phyloP scores from a whole-genome alignment of 2,113 vertebrate genomes.

The Tragelaphus buxtoni region DNA sequence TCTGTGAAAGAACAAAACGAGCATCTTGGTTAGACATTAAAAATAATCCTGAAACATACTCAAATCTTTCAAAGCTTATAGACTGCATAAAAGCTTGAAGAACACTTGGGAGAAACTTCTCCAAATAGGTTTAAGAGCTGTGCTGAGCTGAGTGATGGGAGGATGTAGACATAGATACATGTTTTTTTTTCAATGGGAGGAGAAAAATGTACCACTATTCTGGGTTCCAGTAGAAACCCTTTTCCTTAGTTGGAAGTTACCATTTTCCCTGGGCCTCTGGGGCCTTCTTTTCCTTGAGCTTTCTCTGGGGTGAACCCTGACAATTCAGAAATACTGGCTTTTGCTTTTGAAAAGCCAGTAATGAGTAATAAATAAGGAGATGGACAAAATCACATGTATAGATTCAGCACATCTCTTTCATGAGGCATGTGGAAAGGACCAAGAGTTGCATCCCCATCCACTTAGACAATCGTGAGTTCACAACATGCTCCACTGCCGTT shows the following conservation, averaged over 20 bases:
- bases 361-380: neutral
- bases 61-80: neutral
- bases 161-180: neutral
- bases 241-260: neutral
- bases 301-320: neutral
- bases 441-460: neutral
- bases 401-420: neutral
- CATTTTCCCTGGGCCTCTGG: neutral
- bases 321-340: neutral
- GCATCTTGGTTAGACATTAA: neutral
- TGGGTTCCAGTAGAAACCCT: neutral
- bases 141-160: neutral
- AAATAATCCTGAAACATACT: neutral
- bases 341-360: neutral
- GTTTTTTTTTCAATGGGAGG: neutral
- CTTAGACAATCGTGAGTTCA: too few relatives aligned
- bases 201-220: neutral
- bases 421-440: neutral
- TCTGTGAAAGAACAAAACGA: neutral
- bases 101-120: neutral
- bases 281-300: neutral
- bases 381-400: neutral
- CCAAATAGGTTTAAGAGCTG: neutral
- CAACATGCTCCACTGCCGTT: rapidly evolving
- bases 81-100: neutral